Percentiles rank a stretch among this genome's conserved stretches.
Evolutionary conservation across 2,113 vertebrate species (phyloP).

Genomic region (Percina caprodes): DNA sequence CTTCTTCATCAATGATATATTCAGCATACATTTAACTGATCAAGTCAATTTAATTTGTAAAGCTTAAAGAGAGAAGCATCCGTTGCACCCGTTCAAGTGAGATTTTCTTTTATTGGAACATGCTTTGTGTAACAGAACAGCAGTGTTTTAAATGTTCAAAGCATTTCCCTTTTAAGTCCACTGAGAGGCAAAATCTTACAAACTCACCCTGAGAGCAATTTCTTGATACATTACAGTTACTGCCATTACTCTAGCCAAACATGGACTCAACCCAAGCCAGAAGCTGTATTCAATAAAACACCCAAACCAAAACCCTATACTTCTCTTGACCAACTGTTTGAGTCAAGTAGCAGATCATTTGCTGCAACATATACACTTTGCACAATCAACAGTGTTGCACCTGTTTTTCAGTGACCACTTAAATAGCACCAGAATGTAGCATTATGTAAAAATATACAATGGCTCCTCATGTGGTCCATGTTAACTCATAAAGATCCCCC

Average conservation of each 20-base stretch:
- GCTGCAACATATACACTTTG: not conserved
- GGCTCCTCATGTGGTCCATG: not conserved
- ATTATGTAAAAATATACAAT: not conserved
- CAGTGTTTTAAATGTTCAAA: not conserved
- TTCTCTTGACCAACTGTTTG: not conserved
- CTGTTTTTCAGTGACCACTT: not conserved
- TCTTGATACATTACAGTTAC: not conserved
- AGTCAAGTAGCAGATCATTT: not conserved
- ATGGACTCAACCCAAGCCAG: not conserved
- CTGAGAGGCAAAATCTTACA: not conserved
- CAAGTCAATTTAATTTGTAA: not conserved
- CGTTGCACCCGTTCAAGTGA: not conserved
- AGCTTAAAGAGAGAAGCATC: not conserved
- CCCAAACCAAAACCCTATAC: not conserved
- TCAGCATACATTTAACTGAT: not conserved
- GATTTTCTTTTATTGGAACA: not conserved
- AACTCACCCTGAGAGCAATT: not conserved
- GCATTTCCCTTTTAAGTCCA: not conserved
- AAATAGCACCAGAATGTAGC: not conserved
- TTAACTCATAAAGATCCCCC: not conserved
- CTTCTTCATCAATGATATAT: not conserved
- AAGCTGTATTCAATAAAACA: not conserved
- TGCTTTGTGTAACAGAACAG: not conserved
- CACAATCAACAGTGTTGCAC: not conserved
- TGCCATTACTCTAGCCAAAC: not conserved